Evolutionary conservation across 2,888 invertebrate species (phyloP).

Genomic region (Himalopsyche tibetana): DNA sequence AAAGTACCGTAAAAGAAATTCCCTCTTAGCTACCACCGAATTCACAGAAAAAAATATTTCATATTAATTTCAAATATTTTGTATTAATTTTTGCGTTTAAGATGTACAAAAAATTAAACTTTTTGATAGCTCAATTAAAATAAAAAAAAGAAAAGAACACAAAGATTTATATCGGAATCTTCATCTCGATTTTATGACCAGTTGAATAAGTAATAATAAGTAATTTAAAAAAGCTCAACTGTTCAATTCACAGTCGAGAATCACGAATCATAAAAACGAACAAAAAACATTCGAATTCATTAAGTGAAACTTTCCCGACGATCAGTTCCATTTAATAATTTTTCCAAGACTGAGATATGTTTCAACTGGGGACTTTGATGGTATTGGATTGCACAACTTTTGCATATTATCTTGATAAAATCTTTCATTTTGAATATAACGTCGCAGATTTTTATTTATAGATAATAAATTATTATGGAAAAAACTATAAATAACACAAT

Average conservation of each 20-base stretch:
- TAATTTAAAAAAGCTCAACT: constrained; percentile 49
- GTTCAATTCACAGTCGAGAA: constrained; percentile 14
- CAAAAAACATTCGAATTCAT: constrained; percentile 46
- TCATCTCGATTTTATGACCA: constrained; percentile 33
- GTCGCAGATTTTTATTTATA: no score
- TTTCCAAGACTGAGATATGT: not conserved
- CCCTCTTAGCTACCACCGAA: no score
- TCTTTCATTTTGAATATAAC: not conserved
- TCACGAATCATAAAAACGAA: constrained; percentile 19
- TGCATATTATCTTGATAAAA: constrained; percentile 17
- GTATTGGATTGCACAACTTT: not conserved
- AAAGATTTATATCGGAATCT: not conserved
- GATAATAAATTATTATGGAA: no score
- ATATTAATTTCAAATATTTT: no score
- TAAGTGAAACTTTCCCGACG: constrained; percentile 41
- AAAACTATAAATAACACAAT: no score
- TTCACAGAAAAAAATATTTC: no score
- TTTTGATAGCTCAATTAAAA: no score
- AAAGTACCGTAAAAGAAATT: no score
- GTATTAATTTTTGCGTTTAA: no score
- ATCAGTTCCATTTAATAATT: constrained; percentile 39
- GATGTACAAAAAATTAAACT: no score
- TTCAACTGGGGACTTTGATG: not conserved
- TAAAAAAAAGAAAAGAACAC: no score
- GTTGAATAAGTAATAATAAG: constrained; percentile 44